These are phyloP conservation scores for Meta bourneti DNA, from an alignment of 2,888 invertebrate genomes.

Conservation along the genomic window DNA sequence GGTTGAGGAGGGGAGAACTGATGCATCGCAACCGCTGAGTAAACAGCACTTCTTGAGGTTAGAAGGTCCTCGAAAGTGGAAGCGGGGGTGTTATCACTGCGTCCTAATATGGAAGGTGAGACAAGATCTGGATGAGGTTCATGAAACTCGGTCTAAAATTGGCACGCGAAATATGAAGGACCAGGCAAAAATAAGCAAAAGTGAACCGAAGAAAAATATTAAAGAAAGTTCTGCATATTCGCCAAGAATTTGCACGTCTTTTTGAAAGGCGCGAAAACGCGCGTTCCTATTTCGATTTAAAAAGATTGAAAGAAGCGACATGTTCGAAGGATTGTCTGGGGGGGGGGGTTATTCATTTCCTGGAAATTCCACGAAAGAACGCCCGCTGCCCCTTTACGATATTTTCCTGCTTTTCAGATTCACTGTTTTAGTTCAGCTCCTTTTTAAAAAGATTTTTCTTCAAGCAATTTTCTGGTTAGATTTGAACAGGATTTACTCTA, in stretches of 20 bases:
- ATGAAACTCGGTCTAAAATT: slow-evolving; percentile 63
- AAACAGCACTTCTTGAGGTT: slow-evolving; percentile 61
- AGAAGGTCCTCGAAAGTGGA: slow-evolving; percentile 48
- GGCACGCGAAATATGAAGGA: slow-evolving; percentile 69
- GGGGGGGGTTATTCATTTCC: not conserved
- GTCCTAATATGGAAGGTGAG: slow-evolving; percentile 69
- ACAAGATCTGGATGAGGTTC: slow-evolving; percentile 72
- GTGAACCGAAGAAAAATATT: slow-evolving; percentile 43
- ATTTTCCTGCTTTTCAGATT: not conserved
- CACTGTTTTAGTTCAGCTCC: not conserved
- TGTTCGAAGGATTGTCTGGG: not conserved
- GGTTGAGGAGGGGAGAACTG: slow-evolving; percentile 31
- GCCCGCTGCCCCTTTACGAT: too few species aligned
- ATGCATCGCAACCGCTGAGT: slow-evolving; percentile 41
- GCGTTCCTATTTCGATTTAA: slow-evolving; percentile 9
- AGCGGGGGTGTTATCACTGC: slow-evolving; percentile 51
- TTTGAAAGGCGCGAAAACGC: slow-evolving; percentile 48
- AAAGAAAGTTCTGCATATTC: slow-evolving; percentile 56
- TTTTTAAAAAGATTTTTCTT: not conserved
- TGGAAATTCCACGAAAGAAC: too few species aligned
- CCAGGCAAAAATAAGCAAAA: slow-evolving; percentile 45
- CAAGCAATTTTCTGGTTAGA: not conserved
- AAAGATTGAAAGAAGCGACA: slow-evolving; percentile 9
- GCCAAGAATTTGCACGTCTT: slow-evolving; percentile 62
- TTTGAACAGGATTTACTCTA: not conserved